Evolutionary conservation across 2,888 invertebrate species (phyloP), one percentile per base, ranked within the genome.

Genomic region (Helleia helle): DNA sequence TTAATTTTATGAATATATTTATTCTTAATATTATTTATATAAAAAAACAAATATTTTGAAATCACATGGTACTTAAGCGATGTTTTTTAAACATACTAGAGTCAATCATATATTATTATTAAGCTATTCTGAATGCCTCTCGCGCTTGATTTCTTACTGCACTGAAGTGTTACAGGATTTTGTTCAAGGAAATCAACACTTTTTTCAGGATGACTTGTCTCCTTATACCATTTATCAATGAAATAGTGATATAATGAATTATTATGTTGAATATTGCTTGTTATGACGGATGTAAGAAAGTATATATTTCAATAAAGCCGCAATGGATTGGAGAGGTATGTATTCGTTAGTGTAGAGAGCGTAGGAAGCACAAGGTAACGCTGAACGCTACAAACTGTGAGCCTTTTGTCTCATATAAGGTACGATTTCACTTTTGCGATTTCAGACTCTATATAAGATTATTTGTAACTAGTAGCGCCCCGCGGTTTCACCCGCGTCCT

Each of bases 331-430:
- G n/a, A 43, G 36, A 47, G 34, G 46, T 40, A 28, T 36, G 43
- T 42, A 49, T 41, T 51, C 30, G 46, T 47, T 55, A 52, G 47
- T 52, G 43, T 54, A 48, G 48, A 54, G 59, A 55, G 54, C 55
- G 58, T 53, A 50, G 39, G 49, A 58, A 60, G 70, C 71, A 61
- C 55, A 55, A 62, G 71, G 71, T 63, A 65, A 71, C 71, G 71
- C 69, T 79, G 79, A 81, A 81, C 72, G 80, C 75, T 80, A 81
- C 80, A 83, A 81, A 83, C 77, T 80, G 81, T 62, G 79, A 76
- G 77, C 72, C 83, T 83, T 81, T 83, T 83, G 83, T 83, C 77
- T 75, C 58, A 61, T 59, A 68, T 71, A 80, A 62, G 63, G 71
- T 46, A 40, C 38, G 50, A 51, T 74, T 67, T 49, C 43, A 7